These are phyloP conservation scores for Zaprionus bogoriensis DNA, from an alignment of 2,888 invertebrate genomes.

Conservation along the genomic window DNA sequence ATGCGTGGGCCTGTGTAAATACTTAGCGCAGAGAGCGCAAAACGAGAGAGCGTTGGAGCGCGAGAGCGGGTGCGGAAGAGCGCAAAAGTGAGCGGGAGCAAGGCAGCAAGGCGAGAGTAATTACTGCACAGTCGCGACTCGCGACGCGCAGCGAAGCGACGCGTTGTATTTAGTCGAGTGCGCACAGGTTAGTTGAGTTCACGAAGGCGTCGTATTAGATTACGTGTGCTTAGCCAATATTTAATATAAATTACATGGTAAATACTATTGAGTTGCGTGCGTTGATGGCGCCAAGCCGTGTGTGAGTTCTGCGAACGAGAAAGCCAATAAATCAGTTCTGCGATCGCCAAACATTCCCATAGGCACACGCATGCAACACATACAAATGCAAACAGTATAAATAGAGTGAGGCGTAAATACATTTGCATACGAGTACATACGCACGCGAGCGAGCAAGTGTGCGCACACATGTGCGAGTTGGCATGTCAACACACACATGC, in stretches of 20 bases:
- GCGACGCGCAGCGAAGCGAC: constrained; percentile 37
- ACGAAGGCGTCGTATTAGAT: constrained; percentile 14
- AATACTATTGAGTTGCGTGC: too few relatives aligned
- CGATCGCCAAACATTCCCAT: constrained; percentile 24
- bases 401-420: constrained; percentile 1
- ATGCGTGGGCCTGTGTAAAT: not conserved
- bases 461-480: not conserved
- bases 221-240: constrained; percentile 34
- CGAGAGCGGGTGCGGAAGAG: constrained; percentile 1
- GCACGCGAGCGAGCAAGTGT: not conserved
- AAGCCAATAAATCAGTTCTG: constrained; percentile 42
- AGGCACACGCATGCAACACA: constrained; percentile 22
- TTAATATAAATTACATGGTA: constrained; percentile 26
- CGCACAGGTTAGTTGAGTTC: constrained; percentile 36
- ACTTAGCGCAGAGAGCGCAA: constrained; percentile 23
- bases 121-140: constrained; percentile 55
- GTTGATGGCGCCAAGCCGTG: constrained; percentile 7
- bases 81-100: not conserved
- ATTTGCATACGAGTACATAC: constrained; percentile 2
- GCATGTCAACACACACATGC: not conserved
- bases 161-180: constrained; percentile 32
- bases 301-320: constrained; percentile 31
- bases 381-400: not conserved
- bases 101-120: constrained; percentile 2
- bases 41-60: constrained; percentile 11